phyloP scores from a whole-genome alignment of 2,797 vertebrate species.

The Podargus strigoides region DNA sequence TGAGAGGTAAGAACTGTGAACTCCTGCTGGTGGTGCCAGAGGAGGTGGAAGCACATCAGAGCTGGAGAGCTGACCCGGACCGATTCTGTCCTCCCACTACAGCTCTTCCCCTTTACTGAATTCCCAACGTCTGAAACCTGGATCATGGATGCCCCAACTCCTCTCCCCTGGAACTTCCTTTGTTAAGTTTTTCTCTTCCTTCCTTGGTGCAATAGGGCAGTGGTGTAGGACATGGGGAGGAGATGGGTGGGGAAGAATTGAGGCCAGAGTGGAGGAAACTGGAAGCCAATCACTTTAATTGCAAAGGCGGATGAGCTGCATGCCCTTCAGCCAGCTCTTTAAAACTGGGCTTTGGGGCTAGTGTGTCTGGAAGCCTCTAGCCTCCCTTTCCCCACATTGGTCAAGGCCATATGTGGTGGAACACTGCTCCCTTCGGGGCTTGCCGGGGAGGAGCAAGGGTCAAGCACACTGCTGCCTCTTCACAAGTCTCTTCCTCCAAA shows the following conservation, averaged over 20 bases:
- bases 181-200: slow-evolving; percentile 42
- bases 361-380: neutral
- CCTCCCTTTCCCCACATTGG: neutral
- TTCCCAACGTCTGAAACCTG: slow-evolving; percentile 19
- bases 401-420: neutral
- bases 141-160: neutral
- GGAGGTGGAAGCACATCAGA: slow-evolving; percentile 92
- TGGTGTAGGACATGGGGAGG: neutral
- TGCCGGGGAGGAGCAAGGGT: neutral
- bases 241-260: neutral
- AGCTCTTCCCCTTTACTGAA: slow-evolving; percentile 21
- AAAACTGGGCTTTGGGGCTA: neutral
- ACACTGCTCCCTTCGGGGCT: neutral
- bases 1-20: slow-evolving; percentile 99
- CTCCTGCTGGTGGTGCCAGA: slow-evolving; percentile 94
- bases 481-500: neutral
- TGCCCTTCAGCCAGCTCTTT: neutral
- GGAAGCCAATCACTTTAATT: slow-evolving; percentile 6
- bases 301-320: neutral
- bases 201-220: slow-evolving; percentile 62
- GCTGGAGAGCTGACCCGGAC: slow-evolving; percentile 84
- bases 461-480: neutral
- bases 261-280: slow-evolving; percentile 14
- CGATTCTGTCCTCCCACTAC: neutral
- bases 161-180: slow-evolving; percentile 53